Evolutionary conservation across 2,113 vertebrate genomes (phyloP), one percentile per base, ranked within the genome.

Genomic region (Varanus komodoensis): DNA sequence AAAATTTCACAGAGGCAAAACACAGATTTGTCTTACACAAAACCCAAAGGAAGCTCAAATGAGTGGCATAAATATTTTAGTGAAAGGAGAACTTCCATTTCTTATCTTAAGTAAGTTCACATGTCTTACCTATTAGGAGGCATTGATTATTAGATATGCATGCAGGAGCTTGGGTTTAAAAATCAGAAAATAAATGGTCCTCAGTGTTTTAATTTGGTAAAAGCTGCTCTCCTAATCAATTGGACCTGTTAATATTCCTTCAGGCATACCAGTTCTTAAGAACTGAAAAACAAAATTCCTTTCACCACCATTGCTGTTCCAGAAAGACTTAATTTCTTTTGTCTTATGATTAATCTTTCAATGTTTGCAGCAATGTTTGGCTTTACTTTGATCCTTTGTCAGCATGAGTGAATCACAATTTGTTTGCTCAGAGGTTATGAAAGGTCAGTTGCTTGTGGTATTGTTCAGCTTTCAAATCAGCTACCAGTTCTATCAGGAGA

Each of bases 371-470:
- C 88, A 92, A 86, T 84, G 90, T 81, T 61, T 86, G 84, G 6
- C 71, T 83, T 0, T 8, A 17, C 83, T 64, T 52, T 92, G 50
- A 84, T 89, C 92, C 3, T 69, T 81, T 69, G 44, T 79, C 17
- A 8, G 44, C 78, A 87, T 81, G 23, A 21, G 69, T 91, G 83
- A 84, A 81, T 81, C 52, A 91, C 71, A 91, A 54, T 89, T 68
- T 88, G 80, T 93, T 94, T 95, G 89, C 90, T 93, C 74, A n/a
- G 29, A 85, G 89, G 92, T 90, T 92, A 87, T 19, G 4, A 90
- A 73, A 88, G 93, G 92, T 94, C 92, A 71, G 17, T 50, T 44
- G 9, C 19, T 73, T 94, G 89, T 77, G 52, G 74, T 50, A 32
- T 77, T 68, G 0, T 89, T 79, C 88, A 69, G 80, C 48, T 92